Evolutionary conservation across 2,888 invertebrate genomes (phyloP), one percentile per base, ranked within the genome.

Genomic region (Phengaris arion): DNA sequence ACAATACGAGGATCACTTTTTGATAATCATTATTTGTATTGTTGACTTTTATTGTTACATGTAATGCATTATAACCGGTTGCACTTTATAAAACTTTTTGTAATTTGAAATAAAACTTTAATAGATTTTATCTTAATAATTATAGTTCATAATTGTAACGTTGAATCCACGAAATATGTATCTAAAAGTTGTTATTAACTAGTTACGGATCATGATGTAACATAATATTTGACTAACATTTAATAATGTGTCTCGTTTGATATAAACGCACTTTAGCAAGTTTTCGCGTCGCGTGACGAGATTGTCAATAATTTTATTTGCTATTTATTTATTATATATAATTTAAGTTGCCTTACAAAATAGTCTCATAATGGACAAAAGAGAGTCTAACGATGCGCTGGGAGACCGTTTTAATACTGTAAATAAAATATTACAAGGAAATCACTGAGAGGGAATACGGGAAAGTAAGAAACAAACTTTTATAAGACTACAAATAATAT

Each of bases 391-490:
- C 89, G 88, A 88, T 82, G 83, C 83, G 82, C 82, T 81, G 80
- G 78, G 81, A 84, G 83, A 83, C 83, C 82, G 85, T 84, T 87
- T 88, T 88, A 87, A 88, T 89, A 85, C 86, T 84, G 85, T 91
- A 89, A 92, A 92, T 92, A 92, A 90, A 89, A 89, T 90, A 92
- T 91, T 87, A 89, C 87, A 87, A 86, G 87, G 89, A 90, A 91
- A 91, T 92, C 92, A 90, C 88, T 85, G 88, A 85, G 83, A 82
- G 83, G 80, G 77, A 76, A 80, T 79, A 80, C 79, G 79, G 81
- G 81, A 80, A 79, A 79, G 79, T 78, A 88, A 85, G 81, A 86
- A 85, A 86, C 85, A 83, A 80, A 81, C 82, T 83, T 82, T 82
- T 81, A 78, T 77, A 76, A 77, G 48, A 48, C 3, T 35, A 35